These are phyloP conservation scores for Caenorhabditis tropicalis DNA, from an alignment of 1,140 invertebrate species.

Conservation along the genomic window DNA sequence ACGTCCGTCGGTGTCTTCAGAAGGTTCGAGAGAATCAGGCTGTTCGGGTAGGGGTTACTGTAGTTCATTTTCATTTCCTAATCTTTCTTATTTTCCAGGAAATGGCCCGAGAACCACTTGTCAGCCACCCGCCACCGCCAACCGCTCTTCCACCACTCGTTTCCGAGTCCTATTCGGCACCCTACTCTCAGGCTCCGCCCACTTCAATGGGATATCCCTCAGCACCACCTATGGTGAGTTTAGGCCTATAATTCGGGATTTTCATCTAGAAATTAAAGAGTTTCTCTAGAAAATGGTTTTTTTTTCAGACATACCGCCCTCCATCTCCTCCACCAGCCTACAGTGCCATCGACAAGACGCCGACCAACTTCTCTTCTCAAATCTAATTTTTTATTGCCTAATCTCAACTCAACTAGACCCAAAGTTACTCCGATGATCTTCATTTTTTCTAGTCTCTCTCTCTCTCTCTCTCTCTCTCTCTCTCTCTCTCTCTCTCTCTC, in stretches of 20 bases:
- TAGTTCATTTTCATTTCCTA: not conserved
- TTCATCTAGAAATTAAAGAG: no score
- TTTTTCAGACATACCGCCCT: conserved; percentile 6
- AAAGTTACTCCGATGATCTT: conserved; percentile 3
- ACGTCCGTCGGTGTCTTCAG: conserved; percentile 50
- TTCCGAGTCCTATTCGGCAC: conserved; percentile 7
- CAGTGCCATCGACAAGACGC: not conserved
- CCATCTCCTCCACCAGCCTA: conserved; percentile 1
- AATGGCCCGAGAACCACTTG: conserved; percentile 28
- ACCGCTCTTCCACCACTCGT: not conserved
- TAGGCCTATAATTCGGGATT: not conserved
- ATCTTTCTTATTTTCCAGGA: not conserved
- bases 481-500: no score
- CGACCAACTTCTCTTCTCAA: not conserved
- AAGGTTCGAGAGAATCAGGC: conserved; percentile 50
- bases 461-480: no score
- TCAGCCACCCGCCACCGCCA: conserved; percentile 18
- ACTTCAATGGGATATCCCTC: not conserved
- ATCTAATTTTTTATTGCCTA: not conserved
- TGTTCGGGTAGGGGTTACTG: not conserved
- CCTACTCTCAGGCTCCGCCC: conserved; percentile 1
- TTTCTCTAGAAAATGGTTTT: no score
- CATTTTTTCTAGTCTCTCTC: not conserved
- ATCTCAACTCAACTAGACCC: not conserved
- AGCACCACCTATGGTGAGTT: not conserved